Evolutionary conservation across 1,140 invertebrate species (phyloP).

Genomic region (Homarus americanus): DNA sequence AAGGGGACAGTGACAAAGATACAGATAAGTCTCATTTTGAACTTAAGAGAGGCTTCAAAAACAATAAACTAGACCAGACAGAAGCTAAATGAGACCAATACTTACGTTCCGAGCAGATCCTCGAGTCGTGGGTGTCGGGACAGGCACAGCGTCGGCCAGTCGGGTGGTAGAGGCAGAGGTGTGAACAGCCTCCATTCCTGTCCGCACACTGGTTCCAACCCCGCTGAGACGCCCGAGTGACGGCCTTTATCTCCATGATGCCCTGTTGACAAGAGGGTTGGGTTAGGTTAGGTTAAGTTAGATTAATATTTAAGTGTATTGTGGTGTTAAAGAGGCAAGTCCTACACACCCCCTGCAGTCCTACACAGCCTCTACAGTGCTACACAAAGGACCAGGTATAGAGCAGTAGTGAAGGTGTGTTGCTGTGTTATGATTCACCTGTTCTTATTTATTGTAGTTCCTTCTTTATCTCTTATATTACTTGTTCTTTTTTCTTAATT

Average conservation of each 20-base stretch:
- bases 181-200: constrained; percentile 89
- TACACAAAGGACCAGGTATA: too few species aligned
- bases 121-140: constrained; percentile 81
- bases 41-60: not conserved
- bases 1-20: not conserved
- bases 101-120: constrained; percentile 55
- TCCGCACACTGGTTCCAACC: constrained; percentile 83
- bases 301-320: too few species aligned
- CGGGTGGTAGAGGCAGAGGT: constrained; percentile 90
- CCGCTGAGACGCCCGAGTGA: constrained; percentile 78
- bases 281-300: too few species aligned
- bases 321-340: too few species aligned
- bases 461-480: too few species aligned
- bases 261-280: constrained; percentile 80
- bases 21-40: not conserved
- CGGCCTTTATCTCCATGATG: constrained; percentile 92
- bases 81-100: not conserved
- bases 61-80: not conserved
- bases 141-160: constrained; percentile 88
- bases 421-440: too few species aligned
- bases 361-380: too few species aligned
- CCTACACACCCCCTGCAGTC: too few species aligned
- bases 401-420: too few species aligned
- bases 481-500: too few species aligned
- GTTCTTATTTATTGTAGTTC: not conserved